These are phyloP conservation scores for Cataglyphis albicans DNA, from an alignment of 2,888 invertebrate genomes.

Conservation along the genomic window DNA sequence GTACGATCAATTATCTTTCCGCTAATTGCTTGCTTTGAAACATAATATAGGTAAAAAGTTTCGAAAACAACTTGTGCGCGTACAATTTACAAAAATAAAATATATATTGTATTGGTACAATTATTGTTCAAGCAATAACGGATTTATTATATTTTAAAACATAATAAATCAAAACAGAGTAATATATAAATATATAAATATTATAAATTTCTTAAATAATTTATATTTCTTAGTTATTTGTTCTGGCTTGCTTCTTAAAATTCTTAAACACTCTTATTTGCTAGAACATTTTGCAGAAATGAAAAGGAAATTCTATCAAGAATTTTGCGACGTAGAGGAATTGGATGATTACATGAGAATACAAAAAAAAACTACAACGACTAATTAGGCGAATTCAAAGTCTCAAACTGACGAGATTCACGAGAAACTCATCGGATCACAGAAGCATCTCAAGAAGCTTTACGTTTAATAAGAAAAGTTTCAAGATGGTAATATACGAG, in stretches of 20 bases:
- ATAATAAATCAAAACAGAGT: not conserved
- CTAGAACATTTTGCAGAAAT: not conserved
- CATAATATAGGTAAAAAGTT: not conserved
- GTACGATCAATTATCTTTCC: not conserved
- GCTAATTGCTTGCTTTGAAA: not conserved
- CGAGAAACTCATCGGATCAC: constrained; percentile 24
- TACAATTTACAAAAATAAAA: not conserved
- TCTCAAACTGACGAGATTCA: constrained; percentile 10
- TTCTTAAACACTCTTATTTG: not conserved
- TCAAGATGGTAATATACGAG: constrained; percentile 10
- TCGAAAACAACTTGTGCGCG: not conserved
- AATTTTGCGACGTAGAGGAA: not conserved
- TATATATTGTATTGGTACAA: not conserved
- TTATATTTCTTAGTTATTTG: not conserved
- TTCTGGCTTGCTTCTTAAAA: not conserved
- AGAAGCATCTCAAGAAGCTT: constrained; percentile 31
- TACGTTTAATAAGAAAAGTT: constrained; percentile 23
- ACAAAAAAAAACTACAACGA: constrained; percentile 40
- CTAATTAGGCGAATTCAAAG: constrained; percentile 43
- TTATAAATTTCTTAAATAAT: not conserved
- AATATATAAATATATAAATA: not conserved
- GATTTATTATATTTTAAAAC: not conserved
- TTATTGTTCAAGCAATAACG: not conserved
- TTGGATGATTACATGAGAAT: constrained; percentile 16
- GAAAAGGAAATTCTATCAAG: not conserved